Base-by-base conservation (phyloP, 2,113 vertebrate genomes). In the Charadrius vociferus region DNA sequence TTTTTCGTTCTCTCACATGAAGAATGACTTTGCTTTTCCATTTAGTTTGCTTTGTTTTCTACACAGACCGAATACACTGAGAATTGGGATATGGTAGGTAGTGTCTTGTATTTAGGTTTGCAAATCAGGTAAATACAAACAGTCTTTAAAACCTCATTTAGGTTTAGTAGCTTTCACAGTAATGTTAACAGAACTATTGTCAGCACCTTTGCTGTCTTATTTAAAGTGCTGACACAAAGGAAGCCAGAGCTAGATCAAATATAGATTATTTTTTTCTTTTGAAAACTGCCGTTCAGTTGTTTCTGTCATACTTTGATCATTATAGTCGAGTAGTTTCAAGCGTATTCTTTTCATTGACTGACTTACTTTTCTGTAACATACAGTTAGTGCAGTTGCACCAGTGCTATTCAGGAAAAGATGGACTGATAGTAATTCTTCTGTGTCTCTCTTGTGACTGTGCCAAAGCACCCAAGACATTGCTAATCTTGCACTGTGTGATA, bases 161-260 rank as follows among this genome's bases (percentile, higher is more conserved):
- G n/a, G 81, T 92, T 80, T 73, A 81, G 81, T 90, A 79, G 62
- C 73, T 96, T 88, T 90, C 86, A 63, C 39, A 61, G 71, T 39
- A 89, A 86, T 24, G 62, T 91, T 97, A 85, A 86, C 37, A 81
- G 92, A 92, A 83, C 93, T 93, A 90, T 84, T 94, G 86, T 98
- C 86, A 97, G 90, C 95, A 94, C 89, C 91, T 97, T 97, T 92
- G 71, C 53, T 86, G n/a, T 93, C 92, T 82, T 97, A 66, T 96
- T 97, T 96, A 81, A 98, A 98, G 79, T 94, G 95, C 94, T 98
- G 95, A 96, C 67, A 81, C 73, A 66, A 95, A 92, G 49, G 78
- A 97, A 95, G 14, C 58, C 59, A 86, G 84, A 92, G 81, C 91
- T 93, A 88, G 66, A 97, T 96, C 90, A 98, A 97, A 94, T 96